phyloP scores from a whole-genome alignment of 2,888 invertebrate species.

The Scrobipalpa costella region DNA sequence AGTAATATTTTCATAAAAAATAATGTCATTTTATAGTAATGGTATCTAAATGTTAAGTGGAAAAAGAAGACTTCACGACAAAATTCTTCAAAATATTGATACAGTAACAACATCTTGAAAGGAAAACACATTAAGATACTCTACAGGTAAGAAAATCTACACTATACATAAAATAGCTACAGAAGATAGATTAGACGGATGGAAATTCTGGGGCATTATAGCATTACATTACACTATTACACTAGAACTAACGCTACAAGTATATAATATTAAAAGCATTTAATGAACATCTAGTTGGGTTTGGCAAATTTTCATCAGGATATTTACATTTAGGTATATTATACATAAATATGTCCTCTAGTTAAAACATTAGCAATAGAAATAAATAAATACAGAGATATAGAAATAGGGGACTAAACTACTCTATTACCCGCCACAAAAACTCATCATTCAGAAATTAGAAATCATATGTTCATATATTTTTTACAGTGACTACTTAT shows the following conservation, averaged over 20 bases:
- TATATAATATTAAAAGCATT: constrained; percentile 33
- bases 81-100: neutral
- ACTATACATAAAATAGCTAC: constrained; percentile 73
- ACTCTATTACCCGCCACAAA: no score
- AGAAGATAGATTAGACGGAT: constrained; percentile 80
- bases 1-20: no score
- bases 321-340: constrained; percentile 22
- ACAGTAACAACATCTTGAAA: constrained; percentile 46
- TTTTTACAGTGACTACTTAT: no score
- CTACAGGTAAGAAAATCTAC: constrained; percentile 65
- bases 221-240: constrained; percentile 66
- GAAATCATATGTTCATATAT: no score
- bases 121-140: constrained; percentile 62
- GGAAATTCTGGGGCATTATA: constrained; percentile 81
- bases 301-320: constrained; percentile 51
- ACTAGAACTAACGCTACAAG: constrained; percentile 47
- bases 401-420: neutral
- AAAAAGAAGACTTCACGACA: neutral
- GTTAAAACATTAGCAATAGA: neutral
- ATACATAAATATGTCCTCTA: neutral
- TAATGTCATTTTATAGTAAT: neutral
- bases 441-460: no score
- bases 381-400: neutral
- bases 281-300: constrained; percentile 27
- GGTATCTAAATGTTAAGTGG: neutral